These are phyloP conservation scores for Papilio xuthus DNA, from an alignment of 1,140 invertebrate genomes.

Conservation along the genomic window DNA sequence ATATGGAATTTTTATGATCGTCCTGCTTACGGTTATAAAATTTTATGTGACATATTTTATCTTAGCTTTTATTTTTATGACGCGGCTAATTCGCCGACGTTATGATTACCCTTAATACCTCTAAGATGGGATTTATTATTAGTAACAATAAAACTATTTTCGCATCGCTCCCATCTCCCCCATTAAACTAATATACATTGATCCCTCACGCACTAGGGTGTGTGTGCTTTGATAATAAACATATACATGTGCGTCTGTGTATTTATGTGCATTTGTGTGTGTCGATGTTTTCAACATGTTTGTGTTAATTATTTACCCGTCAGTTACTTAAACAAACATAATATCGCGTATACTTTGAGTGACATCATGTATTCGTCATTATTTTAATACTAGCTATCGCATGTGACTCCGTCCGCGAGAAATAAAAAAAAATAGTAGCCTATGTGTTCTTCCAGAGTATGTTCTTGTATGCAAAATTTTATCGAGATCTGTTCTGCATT, in stretches of 20 bases:
- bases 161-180: background rate
- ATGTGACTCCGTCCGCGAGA: no score
- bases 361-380: background rate
- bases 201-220: background rate
- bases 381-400: no score
- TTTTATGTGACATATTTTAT: background rate
- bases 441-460: no score
- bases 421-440: no score
- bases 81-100: background rate
- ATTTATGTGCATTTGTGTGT: background rate
- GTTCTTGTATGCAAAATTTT: no score
- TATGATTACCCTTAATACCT: slow-evolving; percentile 8
- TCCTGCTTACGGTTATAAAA: background rate
- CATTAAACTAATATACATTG: slow-evolving; percentile 21
- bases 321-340: background rate
- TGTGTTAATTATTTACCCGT: background rate
- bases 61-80: background rate
- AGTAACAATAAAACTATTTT: slow-evolving; percentile 28
- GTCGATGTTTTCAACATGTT: background rate
- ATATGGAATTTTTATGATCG: background rate
- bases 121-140: background rate
- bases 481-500: no score
- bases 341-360: background rate
- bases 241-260: background rate
- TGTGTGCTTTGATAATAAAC: background rate